Percentiles rank a stretch among this genome's conserved stretches.
Evolutionary conservation across 1,140 invertebrate species (phyloP).

Genomic region (Drosophila ambigua): DNA sequence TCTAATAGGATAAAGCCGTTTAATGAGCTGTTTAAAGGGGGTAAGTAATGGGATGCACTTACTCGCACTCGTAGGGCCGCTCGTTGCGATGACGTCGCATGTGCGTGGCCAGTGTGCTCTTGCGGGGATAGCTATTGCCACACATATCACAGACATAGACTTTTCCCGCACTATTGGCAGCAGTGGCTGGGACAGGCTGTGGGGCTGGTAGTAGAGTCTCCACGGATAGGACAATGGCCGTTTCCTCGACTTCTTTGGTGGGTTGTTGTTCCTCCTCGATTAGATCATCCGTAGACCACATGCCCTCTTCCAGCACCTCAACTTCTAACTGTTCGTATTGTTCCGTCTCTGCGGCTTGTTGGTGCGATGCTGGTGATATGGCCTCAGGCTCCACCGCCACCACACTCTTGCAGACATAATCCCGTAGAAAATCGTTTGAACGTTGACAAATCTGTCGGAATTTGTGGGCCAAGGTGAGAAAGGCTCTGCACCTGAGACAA

Average conservation of each 20-base stretch:
- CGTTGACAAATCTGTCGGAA: slow-evolving; percentile 75
- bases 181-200: background rate
- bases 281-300: slow-evolving; percentile 47
- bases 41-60: slow-evolving; percentile 11
- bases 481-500: slow-evolving; percentile 67
- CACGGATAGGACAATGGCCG: slow-evolving; percentile 11
- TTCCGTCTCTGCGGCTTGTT: slow-evolving; percentile 7
- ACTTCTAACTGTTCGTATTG: slow-evolving; percentile 52
- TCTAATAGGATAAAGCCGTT: slow-evolving; percentile 24
- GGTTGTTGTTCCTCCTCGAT: slow-evolving; percentile 25
- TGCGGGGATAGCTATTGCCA: slow-evolving; percentile 74
- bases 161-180: slow-evolving; percentile 12
- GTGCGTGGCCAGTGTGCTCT: slow-evolving; percentile 74
- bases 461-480: slow-evolving; percentile 65
- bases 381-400: background rate
- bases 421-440: slow-evolving; percentile 66
- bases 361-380: background rate
- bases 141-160: slow-evolving; percentile 74
- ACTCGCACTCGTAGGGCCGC: slow-evolving; percentile 81
- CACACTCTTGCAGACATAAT: slow-evolving; percentile 56
- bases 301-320: slow-evolving; percentile 53
- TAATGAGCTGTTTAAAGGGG: too few relatives aligned
- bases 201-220: slow-evolving; percentile 1
- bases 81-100: slow-evolving; percentile 78
- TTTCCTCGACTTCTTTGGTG: background rate